These are phyloP conservation scores for Subanguina moxae DNA, from an alignment of 1,140 invertebrate genomes.

Conservation along the genomic window DNA sequence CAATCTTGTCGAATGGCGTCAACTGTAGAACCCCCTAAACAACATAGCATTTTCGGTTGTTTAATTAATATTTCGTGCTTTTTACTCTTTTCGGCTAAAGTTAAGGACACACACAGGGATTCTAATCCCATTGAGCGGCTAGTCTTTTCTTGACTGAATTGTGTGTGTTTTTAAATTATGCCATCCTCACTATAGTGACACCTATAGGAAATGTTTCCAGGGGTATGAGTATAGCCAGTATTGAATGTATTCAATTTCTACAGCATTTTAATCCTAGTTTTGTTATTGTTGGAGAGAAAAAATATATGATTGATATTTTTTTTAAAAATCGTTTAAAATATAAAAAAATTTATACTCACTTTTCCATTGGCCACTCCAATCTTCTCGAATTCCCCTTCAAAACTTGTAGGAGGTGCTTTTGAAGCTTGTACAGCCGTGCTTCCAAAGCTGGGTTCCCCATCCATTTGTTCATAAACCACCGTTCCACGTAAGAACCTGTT, in stretches of 20 bases:
- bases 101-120: no score
- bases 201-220: no score
- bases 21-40: slow-evolving; percentile 25
- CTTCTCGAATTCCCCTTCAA: slow-evolving; percentile 33
- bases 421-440: neutral
- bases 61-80: neutral
- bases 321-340: neutral
- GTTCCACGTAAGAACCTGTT: slow-evolving; percentile 14
- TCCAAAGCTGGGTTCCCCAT: neutral
- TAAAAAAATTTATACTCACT: neutral
- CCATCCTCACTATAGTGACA: no score
- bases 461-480: slow-evolving; percentile 16
- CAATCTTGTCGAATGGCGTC: slow-evolving; percentile 22
- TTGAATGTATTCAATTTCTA: no score
- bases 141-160: no score
- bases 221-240: no score
- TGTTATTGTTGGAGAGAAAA: neutral
- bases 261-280: neutral
- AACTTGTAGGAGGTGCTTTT: slow-evolving; percentile 3
- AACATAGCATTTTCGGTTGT: neutral
- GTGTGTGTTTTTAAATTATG: no score
- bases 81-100: no score
- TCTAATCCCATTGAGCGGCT: no score
- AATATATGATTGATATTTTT: no score
- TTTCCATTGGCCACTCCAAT: slow-evolving; percentile 32